Base-by-base conservation (phyloP, 2,888 invertebrate genomes). In the Drosophila suboccidentalis region DNA sequence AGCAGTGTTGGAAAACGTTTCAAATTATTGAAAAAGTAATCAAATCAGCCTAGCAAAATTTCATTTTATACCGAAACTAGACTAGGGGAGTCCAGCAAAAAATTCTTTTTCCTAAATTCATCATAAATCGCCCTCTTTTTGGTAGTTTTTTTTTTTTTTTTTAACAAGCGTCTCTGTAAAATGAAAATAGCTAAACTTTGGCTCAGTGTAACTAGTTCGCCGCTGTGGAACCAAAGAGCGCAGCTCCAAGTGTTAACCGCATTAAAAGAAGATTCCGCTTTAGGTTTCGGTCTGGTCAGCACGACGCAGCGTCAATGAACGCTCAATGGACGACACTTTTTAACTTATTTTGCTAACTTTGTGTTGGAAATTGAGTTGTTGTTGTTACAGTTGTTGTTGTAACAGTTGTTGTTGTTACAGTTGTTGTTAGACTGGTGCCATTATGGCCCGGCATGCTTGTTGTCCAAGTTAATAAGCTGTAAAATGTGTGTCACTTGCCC, bases 381-480 rank as follows among this genome's bases (percentile, higher is more conserved):
- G 46, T 57, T 43, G 22, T 62, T 63, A 63, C 51, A 62, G 50
- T 59, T 49, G 41, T 55, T 60, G 61, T 39, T 41, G 47, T n/a
- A n/a, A n/a, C n/a, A 38, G 38, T 38, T 61, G 39, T 54, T 67
- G 46, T 57, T 43, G 22, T 62, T 63, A 63, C 51, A 62, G 50
- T 10, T 44, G 51, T 50, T 60, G 51, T 74, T 29, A 54, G 59
- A 1, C 38, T 55, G 54, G 50, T 55, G 51, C 43, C 53, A 63
- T 69, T 68, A 58, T 65, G 49, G 57, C 49, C 57, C 58, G 60
- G 51, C 80, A 68, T 69, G 78, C 78, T 82, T 82, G 74, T 78
- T 85, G 84, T 68, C 65, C 82, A 77, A 83, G 89, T 89, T 90
- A 90, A 88, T 90, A 90, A 91, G 82, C 87, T 87, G 88, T 82